Evolutionary conservation across 1,140 invertebrate genomes (phyloP).

Genomic region (Amphibalanus amphitrite): DNA sequence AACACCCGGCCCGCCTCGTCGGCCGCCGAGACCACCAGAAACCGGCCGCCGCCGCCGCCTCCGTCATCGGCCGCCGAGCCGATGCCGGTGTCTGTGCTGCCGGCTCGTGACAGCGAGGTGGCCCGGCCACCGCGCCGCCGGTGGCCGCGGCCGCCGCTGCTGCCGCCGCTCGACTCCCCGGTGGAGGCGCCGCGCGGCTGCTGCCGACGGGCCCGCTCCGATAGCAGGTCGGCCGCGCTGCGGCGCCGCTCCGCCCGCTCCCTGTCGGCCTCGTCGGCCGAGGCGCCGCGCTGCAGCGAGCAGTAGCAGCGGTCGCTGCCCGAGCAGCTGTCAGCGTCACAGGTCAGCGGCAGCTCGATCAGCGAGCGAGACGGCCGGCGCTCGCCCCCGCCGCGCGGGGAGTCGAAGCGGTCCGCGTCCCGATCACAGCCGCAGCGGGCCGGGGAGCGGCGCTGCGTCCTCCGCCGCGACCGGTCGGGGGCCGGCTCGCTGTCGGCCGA

Average conservation of each 20-base stretch:
- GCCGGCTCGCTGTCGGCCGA: background rate
- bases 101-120: background rate
- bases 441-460: background rate
- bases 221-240: conserved; percentile 1
- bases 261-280: conserved; percentile 18
- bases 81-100: background rate
- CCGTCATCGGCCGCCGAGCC: background rate
- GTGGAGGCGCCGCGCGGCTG: conserved; percentile 20
- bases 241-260: conserved; percentile 7
- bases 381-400: too few relatives aligned
- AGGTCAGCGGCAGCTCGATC: conserved; percentile 30
- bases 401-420: too few relatives aligned
- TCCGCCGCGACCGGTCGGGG: too few relatives aligned
- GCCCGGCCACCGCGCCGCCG: too few relatives aligned
- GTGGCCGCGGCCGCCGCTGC: background rate
- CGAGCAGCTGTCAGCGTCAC: conserved; percentile 67
- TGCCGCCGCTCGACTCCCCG: conserved; percentile 9
- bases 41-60: background rate
- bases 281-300: conserved; percentile 21
- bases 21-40: conserved; percentile 35
- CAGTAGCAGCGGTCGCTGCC: conserved; percentile 81
- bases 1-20: conserved; percentile 32
- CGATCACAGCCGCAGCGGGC: too few relatives aligned
- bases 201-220: background rate
- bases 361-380: background rate